Conservation (phyloP, 1,140 invertebrate genomes). For the Scaptomyza pallida region DNA sequence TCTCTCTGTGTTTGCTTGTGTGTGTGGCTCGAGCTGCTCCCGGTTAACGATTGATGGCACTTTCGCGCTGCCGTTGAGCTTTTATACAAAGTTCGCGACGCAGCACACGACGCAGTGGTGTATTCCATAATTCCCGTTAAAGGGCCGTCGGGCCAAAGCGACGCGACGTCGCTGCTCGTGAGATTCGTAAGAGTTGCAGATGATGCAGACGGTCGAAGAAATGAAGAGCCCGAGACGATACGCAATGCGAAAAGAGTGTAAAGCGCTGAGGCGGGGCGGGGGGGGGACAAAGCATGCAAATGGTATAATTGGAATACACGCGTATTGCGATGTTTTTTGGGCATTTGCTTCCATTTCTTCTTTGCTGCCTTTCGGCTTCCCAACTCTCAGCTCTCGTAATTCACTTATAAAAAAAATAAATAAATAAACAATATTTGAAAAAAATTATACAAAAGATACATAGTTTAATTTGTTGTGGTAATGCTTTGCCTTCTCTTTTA, state of each 20-base stretch:
- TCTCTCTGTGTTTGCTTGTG: conserved; percentile 22
- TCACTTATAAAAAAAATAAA: conserved; percentile 37
- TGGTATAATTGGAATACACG: conserved; percentile 20
- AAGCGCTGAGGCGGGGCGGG: no score
- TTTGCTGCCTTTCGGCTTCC: neutral
- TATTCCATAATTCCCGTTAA: conserved; percentile 53
- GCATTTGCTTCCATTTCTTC: conserved; percentile 4
- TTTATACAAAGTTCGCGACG: conserved; percentile 65
- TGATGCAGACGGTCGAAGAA: conserved; percentile 42
- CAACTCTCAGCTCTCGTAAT: conserved; percentile 50
- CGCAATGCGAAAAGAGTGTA: conserved; percentile 19
- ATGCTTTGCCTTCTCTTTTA: neutral
- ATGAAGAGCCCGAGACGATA: conserved; percentile 49
- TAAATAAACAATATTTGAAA: conserved; percentile 40
- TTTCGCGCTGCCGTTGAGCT: conserved; percentile 46
- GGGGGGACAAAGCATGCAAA: neutral
- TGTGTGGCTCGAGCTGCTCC: conserved; percentile 57
- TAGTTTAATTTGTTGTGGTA: neutral
- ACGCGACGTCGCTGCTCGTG: conserved; percentile 26
- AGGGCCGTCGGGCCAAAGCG: conserved; percentile 26
- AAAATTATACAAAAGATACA: neutral
- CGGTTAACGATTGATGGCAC: conserved; percentile 68
- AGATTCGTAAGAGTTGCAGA: conserved; percentile 10
- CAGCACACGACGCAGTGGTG: neutral
- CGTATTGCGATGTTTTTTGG: conserved; percentile 11